Evolutionary conservation across 2,888 invertebrate species (phyloP).

Genomic region (Caenorhabditis sp.): DNA sequence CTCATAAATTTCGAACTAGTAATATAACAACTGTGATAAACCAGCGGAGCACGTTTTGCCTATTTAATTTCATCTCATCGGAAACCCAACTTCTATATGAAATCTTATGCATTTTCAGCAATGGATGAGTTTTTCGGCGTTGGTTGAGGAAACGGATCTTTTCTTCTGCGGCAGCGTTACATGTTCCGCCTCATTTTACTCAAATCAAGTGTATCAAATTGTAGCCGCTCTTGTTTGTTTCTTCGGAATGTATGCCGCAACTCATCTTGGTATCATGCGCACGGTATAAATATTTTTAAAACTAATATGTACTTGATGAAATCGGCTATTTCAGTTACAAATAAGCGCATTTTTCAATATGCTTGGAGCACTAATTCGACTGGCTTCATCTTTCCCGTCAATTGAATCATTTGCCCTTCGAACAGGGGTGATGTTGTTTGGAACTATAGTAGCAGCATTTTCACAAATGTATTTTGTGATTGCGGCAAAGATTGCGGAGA

Average conservation of each 20-base stretch:
- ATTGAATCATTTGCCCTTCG: constrained; percentile 18
- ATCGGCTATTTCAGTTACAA: constrained; percentile 10
- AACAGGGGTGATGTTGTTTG: constrained; percentile 18
- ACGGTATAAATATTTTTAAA: no score
- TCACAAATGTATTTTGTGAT: constrained; percentile 51
- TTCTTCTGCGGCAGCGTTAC: constrained; percentile 54
- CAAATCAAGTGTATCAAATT: constrained; percentile 62
- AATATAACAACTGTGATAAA: no score
- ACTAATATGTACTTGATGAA: no score
- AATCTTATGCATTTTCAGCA: constrained; percentile 57
- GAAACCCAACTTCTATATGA: no score
- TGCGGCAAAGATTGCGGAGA: constrained; percentile 61
- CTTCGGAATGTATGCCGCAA: constrained; percentile 68
- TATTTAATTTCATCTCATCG: no score
- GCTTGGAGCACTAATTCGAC: constrained; percentile 21
- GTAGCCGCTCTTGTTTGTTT: constrained; percentile 64
- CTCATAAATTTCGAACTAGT: no score
- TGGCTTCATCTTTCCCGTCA: constrained; percentile 19
- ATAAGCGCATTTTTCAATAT: constrained; percentile 19
- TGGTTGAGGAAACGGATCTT: constrained; percentile 49
- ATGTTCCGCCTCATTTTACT: constrained; percentile 56
- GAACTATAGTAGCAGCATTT: constrained; percentile 23
- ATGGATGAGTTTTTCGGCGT: constrained; percentile 63
- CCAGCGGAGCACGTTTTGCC: no score
- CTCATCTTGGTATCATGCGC: constrained; percentile 61